Percentiles rank a stretch among this genome's conserved stretches.
Evolutionary conservation across 2,113 vertebrate genomes (phyloP).

Genomic region (Ptilonorhynchus violaceus): DNA sequence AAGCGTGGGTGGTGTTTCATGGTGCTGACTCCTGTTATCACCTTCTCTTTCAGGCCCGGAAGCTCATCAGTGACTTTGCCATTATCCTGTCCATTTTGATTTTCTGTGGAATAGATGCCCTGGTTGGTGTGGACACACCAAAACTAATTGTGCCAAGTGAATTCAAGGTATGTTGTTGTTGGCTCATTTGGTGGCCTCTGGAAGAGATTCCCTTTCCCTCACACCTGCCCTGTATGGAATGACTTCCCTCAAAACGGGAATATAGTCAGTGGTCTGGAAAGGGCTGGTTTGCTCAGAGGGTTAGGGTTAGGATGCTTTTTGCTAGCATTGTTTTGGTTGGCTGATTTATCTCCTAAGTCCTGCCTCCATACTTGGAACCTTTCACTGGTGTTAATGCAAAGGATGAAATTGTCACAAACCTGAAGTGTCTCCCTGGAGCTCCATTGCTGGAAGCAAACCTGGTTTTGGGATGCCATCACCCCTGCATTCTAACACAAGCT

Average conservation of each 20-base stretch:
- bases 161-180: slow-evolving; percentile 85
- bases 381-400: not conserved
- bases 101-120: slow-evolving; percentile 90
- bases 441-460: not conserved
- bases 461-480: not conserved
- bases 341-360: not conserved
- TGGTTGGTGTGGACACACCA: slow-evolving; percentile 94
- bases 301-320: not conserved
- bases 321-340: not conserved
- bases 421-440: not conserved
- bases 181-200: not conserved
- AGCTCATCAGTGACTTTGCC: slow-evolving; percentile 97
- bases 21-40: not conserved
- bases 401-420: not conserved
- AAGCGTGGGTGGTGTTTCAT: rapidly evolving
- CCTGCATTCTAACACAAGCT: not conserved
- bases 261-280: not conserved
- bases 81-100: slow-evolving; percentile 96
- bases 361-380: not conserved
- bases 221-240: not conserved
- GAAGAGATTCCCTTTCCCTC: not conserved
- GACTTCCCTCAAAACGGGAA: not conserved
- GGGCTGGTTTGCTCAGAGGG: rapidly evolving
- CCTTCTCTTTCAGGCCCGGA: slow-evolving; percentile 83
- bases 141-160: slow-evolving; percentile 97